A percentile compares a stretch with the other conserved stretches of the same genome.
Evolutionary conservation across 2,888 invertebrate species (phyloP).

Genomic region (Matsumyia berberina): DNA sequence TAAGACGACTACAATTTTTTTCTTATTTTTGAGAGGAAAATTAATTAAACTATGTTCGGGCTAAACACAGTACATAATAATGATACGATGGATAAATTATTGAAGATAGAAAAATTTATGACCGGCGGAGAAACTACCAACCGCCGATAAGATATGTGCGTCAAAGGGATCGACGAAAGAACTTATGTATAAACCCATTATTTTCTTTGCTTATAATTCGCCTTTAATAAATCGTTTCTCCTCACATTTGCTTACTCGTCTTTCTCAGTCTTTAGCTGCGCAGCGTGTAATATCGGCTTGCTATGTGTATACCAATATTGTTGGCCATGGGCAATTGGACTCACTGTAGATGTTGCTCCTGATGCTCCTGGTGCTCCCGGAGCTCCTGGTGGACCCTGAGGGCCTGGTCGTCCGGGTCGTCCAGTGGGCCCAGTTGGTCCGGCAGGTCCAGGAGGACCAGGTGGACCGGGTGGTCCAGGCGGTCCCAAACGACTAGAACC

Average conservation of each 20-base stretch:
- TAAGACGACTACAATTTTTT: too few species aligned
- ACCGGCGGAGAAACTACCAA: too few species aligned
- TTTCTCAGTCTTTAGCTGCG: constrained; percentile 49
- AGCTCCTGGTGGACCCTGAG: constrained; percentile 47
- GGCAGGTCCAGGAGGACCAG: constrained; percentile 78
- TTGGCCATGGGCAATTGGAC: constrained; percentile 78
- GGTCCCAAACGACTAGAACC: constrained; percentile 28
- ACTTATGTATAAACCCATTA: too few species aligned
- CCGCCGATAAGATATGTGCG: too few species aligned
- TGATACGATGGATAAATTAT: too few species aligned
- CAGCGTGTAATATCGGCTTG: constrained; percentile 54
- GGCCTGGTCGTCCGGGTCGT: constrained; percentile 69
- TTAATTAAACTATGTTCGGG: too few species aligned
- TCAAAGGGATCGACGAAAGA: too few species aligned
- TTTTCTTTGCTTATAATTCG: too few species aligned
- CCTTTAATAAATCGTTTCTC: neutral
- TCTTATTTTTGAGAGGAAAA: too few species aligned
- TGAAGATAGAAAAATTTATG: too few species aligned
- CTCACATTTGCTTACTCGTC: constrained; percentile 4
- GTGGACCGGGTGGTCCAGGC: constrained; percentile 49
- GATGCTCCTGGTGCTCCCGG: constrained; percentile 70
- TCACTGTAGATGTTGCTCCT: constrained; percentile 49
- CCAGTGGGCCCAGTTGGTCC: constrained; percentile 73
- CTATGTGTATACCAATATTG: constrained; percentile 73
- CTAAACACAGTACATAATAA: too few species aligned